Percentiles rank a stretch among this genome's conserved stretches.
Conservation (phyloP, 1,140 invertebrate species). For the Drosophila simulans region DNA sequence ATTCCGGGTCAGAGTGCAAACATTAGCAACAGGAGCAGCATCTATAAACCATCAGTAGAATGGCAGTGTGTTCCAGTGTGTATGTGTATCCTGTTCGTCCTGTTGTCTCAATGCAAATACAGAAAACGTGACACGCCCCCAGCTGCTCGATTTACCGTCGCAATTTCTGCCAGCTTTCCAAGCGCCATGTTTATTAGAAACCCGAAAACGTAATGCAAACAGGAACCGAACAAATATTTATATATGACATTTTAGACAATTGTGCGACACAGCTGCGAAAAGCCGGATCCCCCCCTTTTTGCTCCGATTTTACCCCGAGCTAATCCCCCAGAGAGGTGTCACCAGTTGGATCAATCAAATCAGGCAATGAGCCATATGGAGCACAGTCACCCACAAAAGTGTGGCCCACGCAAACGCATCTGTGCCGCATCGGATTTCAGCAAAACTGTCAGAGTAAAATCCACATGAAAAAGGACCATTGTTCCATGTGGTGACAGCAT, state of each 20-base stretch:
- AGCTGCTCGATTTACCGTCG: slow-evolving; percentile 12
- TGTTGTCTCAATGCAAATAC: slow-evolving; percentile 43
- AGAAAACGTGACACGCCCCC: slow-evolving; percentile 45
- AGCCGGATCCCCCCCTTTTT: not conserved
- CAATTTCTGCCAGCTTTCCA: slow-evolving; percentile 19
- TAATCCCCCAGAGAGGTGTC: slow-evolving; percentile 30
- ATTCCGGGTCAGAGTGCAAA: slow-evolving; percentile 43
- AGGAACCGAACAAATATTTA: slow-evolving; percentile 66
- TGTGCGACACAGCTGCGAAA: slow-evolving; percentile 43
- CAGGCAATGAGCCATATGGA: slow-evolving; percentile 58
- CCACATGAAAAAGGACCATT: slow-evolving; percentile 44
- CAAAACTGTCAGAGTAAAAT: slow-evolving; percentile 28
- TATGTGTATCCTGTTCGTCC: slow-evolving; percentile 2
- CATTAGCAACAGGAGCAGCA: slow-evolving; percentile 28
- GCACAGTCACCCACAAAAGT: slow-evolving; percentile 23
- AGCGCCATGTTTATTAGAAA: slow-evolving; percentile 58
- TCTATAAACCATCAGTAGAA: slow-evolving; percentile 33
- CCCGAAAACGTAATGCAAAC: slow-evolving; percentile 55
- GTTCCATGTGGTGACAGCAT: slow-evolving; percentile 34
- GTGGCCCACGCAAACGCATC: slow-evolving; percentile 2
- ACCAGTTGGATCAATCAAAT: slow-evolving; percentile 73
- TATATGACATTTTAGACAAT: slow-evolving; percentile 70
- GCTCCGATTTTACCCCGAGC: not conserved
- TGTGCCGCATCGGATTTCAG: slow-evolving; percentile 53
- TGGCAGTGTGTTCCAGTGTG: not conserved